These are phyloP conservation scores for Tenebrosternarchus preto DNA, from an alignment of 2,113 vertebrate genomes.

Conservation along the genomic window DNA sequence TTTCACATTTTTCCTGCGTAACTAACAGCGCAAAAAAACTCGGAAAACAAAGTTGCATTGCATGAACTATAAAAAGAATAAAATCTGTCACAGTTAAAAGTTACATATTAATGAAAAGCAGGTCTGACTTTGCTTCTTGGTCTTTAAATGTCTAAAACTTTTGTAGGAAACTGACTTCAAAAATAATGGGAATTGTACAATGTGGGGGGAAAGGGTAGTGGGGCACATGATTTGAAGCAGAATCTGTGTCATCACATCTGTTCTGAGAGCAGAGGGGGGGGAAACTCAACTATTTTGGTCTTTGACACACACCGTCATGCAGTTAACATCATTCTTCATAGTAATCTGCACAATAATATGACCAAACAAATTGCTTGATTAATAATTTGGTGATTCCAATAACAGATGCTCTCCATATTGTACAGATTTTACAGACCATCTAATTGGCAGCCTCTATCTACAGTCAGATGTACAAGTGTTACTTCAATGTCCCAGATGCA, in stretches of 20 bases:
- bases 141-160: not conserved
- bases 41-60: not conserved
- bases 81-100: too few relatives aligned
- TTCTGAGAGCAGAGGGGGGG: not conserved
- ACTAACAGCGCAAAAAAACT: not conserved
- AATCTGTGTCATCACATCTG: not conserved
- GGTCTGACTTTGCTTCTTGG: not conserved
- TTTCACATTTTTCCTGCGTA: too few relatives aligned
- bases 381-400: not conserved
- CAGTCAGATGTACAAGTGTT: not conserved
- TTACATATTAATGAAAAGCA: slow-evolving; percentile 3
- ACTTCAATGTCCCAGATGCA: not conserved
- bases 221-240: not conserved
- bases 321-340: not conserved
- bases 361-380: not conserved
- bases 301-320: too few relatives aligned
- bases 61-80: too few relatives aligned
- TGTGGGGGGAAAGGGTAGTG: not conserved
- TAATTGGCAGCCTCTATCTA: not conserved
- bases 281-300: too few relatives aligned
- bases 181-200: too few relatives aligned
- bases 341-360: not conserved
- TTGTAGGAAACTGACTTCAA: too few relatives aligned
- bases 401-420: not conserved
- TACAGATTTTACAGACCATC: not conserved